A percentile compares a stretch with the other conserved stretches of the same genome.
phyloP scores from a whole-genome alignment of 2,113 vertebrate genomes.

The Oryctolagus cuniculus region mOryCun1.1 NC_091441.1:85792501-85793000 shows the following conservation, averaged over 20 bases:
- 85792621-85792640: neutral
- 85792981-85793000: neutral
- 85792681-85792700: neutral
- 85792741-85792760: neutral
- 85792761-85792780: neutral
- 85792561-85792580: neutral
- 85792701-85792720: neutral
- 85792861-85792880: no score
- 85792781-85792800: neutral
- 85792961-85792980: conserved; percentile 19
- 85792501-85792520: neutral
- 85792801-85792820: no score
- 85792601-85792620: neutral
- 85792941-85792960: no score
- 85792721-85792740: neutral
- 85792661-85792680: neutral
- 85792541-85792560: neutral
- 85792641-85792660: neutral
- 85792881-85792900: no score
- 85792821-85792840: no score
- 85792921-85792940: no score
- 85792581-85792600: neutral
- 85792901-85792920: no score
- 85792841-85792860: no score
- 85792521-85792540: neutral